Evolutionary conservation across 2,113 vertebrate species (phyloP), one percentile per base, ranked within the genome.

Genomic region (Odocoileus virginianus): DNA sequence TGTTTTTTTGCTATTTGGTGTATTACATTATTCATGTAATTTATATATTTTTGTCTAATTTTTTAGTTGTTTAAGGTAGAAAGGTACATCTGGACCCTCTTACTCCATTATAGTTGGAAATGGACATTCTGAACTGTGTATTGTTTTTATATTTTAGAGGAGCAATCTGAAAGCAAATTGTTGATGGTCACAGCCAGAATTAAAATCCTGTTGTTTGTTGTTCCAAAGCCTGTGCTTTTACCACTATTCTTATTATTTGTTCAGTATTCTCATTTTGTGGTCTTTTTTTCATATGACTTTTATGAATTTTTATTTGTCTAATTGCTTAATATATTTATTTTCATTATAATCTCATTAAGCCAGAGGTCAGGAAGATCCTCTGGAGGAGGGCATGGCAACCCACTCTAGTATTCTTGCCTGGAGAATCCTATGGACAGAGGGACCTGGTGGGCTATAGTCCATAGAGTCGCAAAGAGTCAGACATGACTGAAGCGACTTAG

Each of bases 291-390:
- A 90, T 43, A 94, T 81, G 16, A 7, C 79, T 97, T 91, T 33
- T 94, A 40, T 87, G 9, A 76, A 88, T 97, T 97, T 91, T 97
- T 58, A 61, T 30, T 87, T 93, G 54, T 83, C 58, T 96, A 89
- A 86, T 97, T 96, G n/a, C 97, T 45, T 97, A 57, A 36, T 36
- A 88, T 67, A 61, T 61, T 45, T 96, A 55, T 93, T 64, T 96
- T 79, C 27, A 79, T 79, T 17, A 47, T 17, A 47, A 78, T 79
- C 76, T 98, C 78, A 93, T 98, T 96, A 71, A 71, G 64, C n/a
- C 64, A 71, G 64, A 71, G n/a, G n/a, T 71, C 4, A n/a, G 64
- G n/a, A 71, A 36, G n/a, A 36, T 21, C 17, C 64, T 17, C n/a
- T 3, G 17, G n/a, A 36, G n/a, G 64, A 71, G 64, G n/a, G n/a